phyloP scores from a whole-genome alignment of 1,140 invertebrate species.

The Drosophila sproati region DNA sequence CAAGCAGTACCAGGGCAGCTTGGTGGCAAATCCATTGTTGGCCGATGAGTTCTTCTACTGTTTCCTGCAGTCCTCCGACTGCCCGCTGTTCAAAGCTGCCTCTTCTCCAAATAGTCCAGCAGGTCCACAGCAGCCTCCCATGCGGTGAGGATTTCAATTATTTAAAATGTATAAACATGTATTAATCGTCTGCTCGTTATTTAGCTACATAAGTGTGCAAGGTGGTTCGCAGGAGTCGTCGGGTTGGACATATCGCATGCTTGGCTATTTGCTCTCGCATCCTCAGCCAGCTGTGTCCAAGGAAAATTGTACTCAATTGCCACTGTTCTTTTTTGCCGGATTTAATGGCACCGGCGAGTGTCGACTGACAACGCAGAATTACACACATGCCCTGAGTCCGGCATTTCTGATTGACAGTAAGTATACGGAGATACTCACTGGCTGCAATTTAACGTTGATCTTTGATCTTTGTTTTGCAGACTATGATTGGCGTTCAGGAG shows the following conservation, averaged over 20 bases:
- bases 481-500: slow-evolving; percentile 91
- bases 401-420: slow-evolving; percentile 91
- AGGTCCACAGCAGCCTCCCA: slow-evolving; percentile 82
- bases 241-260: slow-evolving; percentile 76
- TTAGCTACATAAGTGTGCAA: slow-evolving; percentile 79
- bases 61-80: slow-evolving; percentile 90
- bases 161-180: not conserved
- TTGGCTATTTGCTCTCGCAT: slow-evolving; percentile 73
- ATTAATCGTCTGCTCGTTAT: not conserved
- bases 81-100: slow-evolving; percentile 88
- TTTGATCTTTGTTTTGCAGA: slow-evolving; percentile 84
- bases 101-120: slow-evolving; percentile 85
- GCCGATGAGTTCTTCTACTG: slow-evolving; percentile 91
- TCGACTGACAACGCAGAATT: slow-evolving; percentile 90
- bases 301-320: slow-evolving; percentile 69
- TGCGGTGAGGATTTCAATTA: slow-evolving; percentile 55
- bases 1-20: slow-evolving; percentile 72
- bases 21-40: slow-evolving; percentile 85
- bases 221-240: slow-evolving; percentile 80
- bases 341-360: slow-evolving; percentile 89
- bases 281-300: slow-evolving; percentile 38
- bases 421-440: not conserved
- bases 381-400: slow-evolving; percentile 91
- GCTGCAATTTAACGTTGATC: not conserved
- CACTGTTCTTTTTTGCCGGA: slow-evolving; percentile 86